phyloP scores from a whole-genome alignment of 2,888 invertebrate genomes.

The Capitulum mitella region DNA sequence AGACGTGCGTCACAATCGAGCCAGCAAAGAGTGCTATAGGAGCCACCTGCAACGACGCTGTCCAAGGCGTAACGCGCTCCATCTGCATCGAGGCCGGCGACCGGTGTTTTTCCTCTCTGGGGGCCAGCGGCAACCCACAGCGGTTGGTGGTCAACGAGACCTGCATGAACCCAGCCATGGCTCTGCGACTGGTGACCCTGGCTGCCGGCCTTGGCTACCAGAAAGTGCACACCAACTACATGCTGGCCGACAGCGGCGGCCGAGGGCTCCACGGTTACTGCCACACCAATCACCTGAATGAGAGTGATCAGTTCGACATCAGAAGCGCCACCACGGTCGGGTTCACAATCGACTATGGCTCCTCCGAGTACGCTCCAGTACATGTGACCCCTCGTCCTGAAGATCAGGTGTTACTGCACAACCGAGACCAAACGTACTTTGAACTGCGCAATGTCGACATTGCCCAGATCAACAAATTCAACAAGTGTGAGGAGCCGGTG shows the following conservation, averaged over 20 bases:
- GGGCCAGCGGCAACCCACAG: neutral
- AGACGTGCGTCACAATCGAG: neutral
- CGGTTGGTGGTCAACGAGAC: neutral
- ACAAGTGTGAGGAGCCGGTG: neutral
- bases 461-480: neutral
- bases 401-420: neutral
- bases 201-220: neutral
- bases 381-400: neutral
- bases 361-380: neutral
- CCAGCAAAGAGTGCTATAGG: neutral
- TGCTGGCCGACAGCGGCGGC: neutral
- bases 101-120: neutral
- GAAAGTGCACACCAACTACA: neutral
- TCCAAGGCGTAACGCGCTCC: neutral
- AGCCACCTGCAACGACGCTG: neutral
- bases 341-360: neutral
- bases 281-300: neutral
- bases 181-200: neutral
- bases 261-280: neutral
- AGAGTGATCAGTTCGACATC: neutral
- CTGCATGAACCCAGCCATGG: neutral
- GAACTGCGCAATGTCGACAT: neutral
- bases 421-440: neutral
- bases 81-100: conserved; percentile 3
- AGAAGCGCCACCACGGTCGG: neutral